Evolutionary conservation across 2,113 vertebrate genomes (phyloP).

Genomic region (Pipra filicauda): DNA sequence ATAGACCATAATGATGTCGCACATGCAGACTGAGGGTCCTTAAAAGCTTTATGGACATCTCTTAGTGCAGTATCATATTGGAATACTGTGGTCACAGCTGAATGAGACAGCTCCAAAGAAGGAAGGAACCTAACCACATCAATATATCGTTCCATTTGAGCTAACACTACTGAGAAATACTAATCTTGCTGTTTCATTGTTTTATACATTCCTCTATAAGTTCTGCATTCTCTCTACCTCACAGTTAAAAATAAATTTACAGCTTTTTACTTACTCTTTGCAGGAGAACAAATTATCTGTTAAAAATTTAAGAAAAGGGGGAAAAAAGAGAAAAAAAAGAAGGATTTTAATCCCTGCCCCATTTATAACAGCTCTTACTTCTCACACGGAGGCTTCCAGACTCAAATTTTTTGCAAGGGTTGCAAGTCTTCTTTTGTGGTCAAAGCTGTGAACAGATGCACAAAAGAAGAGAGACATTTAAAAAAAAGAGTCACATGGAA

Average conservation of each 20-base stretch:
- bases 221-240: background rate
- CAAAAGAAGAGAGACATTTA: constrained; percentile 28
- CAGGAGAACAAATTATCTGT: background rate
- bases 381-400: background rate
- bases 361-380: background rate
- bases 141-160: background rate
- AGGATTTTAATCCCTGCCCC: background rate
- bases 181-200: background rate
- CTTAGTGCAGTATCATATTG: background rate
- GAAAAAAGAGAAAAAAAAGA: background rate
- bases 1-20: background rate
- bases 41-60: background rate
- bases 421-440: constrained; percentile 37
- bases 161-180: background rate
- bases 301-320: background rate
- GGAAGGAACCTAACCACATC: background rate
- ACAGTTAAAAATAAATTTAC: background rate
- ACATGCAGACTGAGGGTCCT: background rate
- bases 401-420: constrained; percentile 11
- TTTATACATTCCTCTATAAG: background rate
- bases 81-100: background rate
- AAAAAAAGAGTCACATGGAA: constrained; percentile 1
- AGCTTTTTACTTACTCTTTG: background rate
- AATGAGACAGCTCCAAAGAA: background rate
- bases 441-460: constrained; percentile 57